Conservation (phyloP, 2,113 vertebrate genomes). For the Alces alces region DNA sequence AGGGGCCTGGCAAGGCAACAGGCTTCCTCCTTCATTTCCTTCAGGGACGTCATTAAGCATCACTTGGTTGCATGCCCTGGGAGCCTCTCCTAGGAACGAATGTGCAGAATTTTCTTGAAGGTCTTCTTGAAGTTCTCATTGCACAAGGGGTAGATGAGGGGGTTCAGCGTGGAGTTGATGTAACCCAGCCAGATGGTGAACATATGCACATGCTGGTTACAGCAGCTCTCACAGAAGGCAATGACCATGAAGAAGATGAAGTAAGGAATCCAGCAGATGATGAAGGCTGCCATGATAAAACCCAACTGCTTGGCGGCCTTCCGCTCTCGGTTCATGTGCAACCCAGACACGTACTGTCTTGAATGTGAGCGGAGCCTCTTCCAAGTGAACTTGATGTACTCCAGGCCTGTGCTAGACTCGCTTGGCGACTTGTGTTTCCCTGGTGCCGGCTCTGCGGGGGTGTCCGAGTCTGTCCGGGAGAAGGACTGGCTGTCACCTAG, state of each 20-base stretch:
- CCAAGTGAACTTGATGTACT: constrained; percentile 87
- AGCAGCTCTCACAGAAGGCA: constrained; percentile 85
- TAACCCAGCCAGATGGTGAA: constrained; percentile 97
- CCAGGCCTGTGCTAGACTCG: constrained; percentile 68
- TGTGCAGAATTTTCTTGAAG: constrained; percentile 91
- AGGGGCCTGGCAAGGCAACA: background rate
- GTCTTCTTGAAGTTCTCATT: constrained; percentile 95
- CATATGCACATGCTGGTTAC: constrained; percentile 87
- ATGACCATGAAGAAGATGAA: constrained; percentile 93
- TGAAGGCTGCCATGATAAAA: constrained; percentile 92
- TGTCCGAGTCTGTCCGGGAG: background rate
- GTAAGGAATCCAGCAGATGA: constrained; percentile 97
- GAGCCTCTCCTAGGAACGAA: constrained; percentile 53
- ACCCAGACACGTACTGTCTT: constrained; percentile 77
- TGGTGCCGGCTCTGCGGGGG: background rate
- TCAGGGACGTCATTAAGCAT: background rate
- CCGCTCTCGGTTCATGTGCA: constrained; percentile 87
- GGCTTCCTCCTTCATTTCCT: background rate
- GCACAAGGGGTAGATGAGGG: constrained; percentile 95
- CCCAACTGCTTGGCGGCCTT: constrained; percentile 96
- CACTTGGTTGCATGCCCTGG: background rate
- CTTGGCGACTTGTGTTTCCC: background rate
- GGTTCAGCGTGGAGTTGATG: constrained; percentile 95
- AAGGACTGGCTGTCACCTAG: constrained; percentile 66
- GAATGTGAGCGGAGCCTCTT: constrained; percentile 85